These are phyloP conservation scores for Umimayanthus chanpuru DNA, from an alignment of 92 coral and sea anemone species.

Conservation along the genomic window DNA sequence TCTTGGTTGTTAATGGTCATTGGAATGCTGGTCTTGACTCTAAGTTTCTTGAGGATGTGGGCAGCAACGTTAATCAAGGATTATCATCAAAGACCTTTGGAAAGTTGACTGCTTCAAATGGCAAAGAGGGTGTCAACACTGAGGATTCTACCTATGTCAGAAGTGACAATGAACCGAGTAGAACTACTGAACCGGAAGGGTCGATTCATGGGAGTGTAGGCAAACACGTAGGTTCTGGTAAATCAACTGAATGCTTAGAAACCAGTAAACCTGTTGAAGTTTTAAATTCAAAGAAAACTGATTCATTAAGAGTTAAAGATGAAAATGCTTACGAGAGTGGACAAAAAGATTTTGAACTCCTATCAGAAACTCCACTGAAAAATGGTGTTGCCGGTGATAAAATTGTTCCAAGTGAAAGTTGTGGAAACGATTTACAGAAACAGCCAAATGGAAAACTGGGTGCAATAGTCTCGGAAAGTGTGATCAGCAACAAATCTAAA, in stretches of 20 bases:
- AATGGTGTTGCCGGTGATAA: neutral
- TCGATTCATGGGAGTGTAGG: neutral
- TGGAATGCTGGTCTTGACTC: neutral
- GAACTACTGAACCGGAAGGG: neutral
- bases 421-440: slow-evolving; percentile 9
- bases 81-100: neutral
- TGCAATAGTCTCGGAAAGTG: slow-evolving; percentile 32
- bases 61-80: neutral
- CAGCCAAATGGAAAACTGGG: slow-evolving; percentile 19
- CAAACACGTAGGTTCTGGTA: slow-evolving; percentile 3
- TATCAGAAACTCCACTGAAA: neutral
- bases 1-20: neutral
- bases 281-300: neutral
- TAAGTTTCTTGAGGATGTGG: neutral
- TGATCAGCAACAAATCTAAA: slow-evolving; percentile 65
- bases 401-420: neutral
- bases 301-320: neutral
- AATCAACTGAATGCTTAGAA: slow-evolving; percentile 14
- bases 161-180: neutral
- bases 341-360: neutral
- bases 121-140: neutral
- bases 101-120: neutral
- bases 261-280: neutral
- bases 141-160: slow-evolving; percentile 1
- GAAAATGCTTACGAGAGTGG: neutral